phyloP scores from a whole-genome alignment of 2,888 invertebrate genomes.

The Petrophora chlorosata region DNA sequence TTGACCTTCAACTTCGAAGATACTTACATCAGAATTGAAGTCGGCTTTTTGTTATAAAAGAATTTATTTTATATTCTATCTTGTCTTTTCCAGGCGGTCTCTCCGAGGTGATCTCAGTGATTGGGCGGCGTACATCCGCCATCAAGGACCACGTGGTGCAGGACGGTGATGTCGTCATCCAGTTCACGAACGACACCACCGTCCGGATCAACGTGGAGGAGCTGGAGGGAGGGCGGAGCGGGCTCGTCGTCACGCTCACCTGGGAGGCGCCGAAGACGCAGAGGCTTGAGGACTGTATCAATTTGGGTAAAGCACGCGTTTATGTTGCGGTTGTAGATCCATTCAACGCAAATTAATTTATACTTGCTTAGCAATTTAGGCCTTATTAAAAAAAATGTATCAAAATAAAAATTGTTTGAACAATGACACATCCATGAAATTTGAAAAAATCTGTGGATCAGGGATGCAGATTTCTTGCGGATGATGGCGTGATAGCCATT shows the following conservation, averaged over 20 bases:
- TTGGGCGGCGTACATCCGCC: constrained; percentile 60
- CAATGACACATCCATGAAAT: too few relatives aligned
- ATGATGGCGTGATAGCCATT: too few relatives aligned
- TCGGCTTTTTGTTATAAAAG: too few relatives aligned
- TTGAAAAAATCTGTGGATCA: too few relatives aligned
- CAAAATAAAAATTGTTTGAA: too few relatives aligned
- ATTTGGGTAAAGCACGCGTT: constrained; percentile 54
- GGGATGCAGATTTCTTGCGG: too few relatives aligned
- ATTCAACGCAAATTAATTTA: neutral
- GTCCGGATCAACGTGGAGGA: constrained; percentile 59
- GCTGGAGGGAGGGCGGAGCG: constrained; percentile 47
- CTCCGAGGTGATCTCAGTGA: constrained; percentile 61
- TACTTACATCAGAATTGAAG: too few relatives aligned
- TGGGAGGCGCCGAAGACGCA: constrained; percentile 62
- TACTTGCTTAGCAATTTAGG: neutral
- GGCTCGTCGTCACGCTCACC: constrained; percentile 58
- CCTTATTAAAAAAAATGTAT: too few relatives aligned
- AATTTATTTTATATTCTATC: too few relatives aligned
- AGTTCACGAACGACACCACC: constrained; percentile 61
- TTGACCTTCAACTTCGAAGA: too few relatives aligned
- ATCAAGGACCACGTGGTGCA: constrained; percentile 61
- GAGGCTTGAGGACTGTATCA: constrained; percentile 64
- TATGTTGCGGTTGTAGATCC: neutral
- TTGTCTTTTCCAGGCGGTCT: constrained; percentile 46
- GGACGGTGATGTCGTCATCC: constrained; percentile 61